Evolutionary conservation across 2,113 vertebrate species (phyloP), one percentile per base, ranked within the genome.

Genomic region (Poecilia latipinna): DNA sequence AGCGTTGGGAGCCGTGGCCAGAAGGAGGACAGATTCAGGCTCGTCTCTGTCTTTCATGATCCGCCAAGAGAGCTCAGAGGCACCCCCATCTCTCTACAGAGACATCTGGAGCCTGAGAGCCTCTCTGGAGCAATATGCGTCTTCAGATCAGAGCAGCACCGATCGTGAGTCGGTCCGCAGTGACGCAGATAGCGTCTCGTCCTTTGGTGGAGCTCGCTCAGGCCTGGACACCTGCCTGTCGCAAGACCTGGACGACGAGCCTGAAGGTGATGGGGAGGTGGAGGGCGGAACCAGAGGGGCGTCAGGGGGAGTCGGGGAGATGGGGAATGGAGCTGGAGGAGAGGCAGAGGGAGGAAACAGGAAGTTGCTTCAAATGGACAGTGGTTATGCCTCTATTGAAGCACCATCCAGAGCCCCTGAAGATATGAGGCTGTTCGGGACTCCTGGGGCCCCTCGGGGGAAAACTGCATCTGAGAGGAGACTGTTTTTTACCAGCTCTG

Each of bases 361-460:
- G 4, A 97, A 98, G 79, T 95, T 99, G 69, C 94, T 98, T 75
- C 98, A 99, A 92, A 99, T 99, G 98, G 98, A 99, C 94, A 99
- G 98, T 0, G 98, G 97, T 70, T 99, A 99, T 0, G 96, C 97
- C 63, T 99, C 97, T 61, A 99, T 99, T 5, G 98, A 99, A 88
- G 97, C 96, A 0, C 98, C 97, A 2, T 93, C 94, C 32, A 94
- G 92, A 1, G 93, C 92, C 0, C 94, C 95, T 0, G 96, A 97
- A 57, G 97, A 98, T 19, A 91, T 95, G 32, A 76, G 94, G 2
- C 81, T 94, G n/a, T 95, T 94, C 10, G 92, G 93, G 74, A 79
- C 82, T 48, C 75, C 90, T 0, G 92, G 90, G 60, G 93, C 86
- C 17, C 89, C 92, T 13, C 89, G 94, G 54, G 96, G 94, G 60